Percentiles rank a stretch among this genome's conserved stretches.
Evolutionary conservation across 2,113 vertebrate species (phyloP).

Genomic region (Gambusia affinis): DNA sequence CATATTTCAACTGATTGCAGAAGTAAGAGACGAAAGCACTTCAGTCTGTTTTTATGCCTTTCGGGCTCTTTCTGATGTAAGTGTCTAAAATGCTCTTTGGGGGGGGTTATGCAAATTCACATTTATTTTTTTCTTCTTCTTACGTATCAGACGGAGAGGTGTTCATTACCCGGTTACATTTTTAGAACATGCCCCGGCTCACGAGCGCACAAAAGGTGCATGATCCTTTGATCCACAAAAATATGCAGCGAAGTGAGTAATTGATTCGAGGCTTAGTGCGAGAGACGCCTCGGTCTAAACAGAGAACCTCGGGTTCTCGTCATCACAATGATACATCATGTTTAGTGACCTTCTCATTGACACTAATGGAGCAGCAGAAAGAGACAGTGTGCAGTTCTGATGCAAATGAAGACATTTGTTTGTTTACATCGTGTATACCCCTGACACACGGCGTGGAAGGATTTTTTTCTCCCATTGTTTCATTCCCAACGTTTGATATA

Average conservation of each 20-base stretch:
- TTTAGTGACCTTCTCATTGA: conserved; percentile 48
- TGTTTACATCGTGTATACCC: conserved; percentile 52
- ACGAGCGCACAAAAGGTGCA: conserved; percentile 50
- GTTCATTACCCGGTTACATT: conserved; percentile 58
- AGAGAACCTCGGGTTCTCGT: not conserved
- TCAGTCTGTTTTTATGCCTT: conserved; percentile 37
- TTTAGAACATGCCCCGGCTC: conserved; percentile 60
- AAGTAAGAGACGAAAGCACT: conserved; percentile 27
- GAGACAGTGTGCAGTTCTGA: conserved; percentile 49
- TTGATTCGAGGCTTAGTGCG: conserved; percentile 59
- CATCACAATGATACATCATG: conserved; percentile 46
- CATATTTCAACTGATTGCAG: conserved; percentile 65
- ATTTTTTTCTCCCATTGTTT: conserved; percentile 46
- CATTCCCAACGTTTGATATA: conserved; percentile 51
- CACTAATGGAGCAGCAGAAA: conserved; percentile 53
- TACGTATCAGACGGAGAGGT: conserved; percentile 37
- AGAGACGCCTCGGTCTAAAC: conserved; percentile 23
- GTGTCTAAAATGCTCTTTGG: conserved; percentile 48
- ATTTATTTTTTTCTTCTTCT: conserved; percentile 42
- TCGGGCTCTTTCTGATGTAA: conserved; percentile 62
- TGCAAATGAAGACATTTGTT: conserved; percentile 69
- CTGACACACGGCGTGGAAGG: conserved; percentile 27
- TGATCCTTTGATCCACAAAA: conserved; percentile 63
- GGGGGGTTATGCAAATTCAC: conserved; percentile 38
- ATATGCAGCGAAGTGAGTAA: conserved; percentile 61